Evolutionary conservation across 2,113 vertebrate species (phyloP).

Genomic region (Spermophilus dauricus): DNA sequence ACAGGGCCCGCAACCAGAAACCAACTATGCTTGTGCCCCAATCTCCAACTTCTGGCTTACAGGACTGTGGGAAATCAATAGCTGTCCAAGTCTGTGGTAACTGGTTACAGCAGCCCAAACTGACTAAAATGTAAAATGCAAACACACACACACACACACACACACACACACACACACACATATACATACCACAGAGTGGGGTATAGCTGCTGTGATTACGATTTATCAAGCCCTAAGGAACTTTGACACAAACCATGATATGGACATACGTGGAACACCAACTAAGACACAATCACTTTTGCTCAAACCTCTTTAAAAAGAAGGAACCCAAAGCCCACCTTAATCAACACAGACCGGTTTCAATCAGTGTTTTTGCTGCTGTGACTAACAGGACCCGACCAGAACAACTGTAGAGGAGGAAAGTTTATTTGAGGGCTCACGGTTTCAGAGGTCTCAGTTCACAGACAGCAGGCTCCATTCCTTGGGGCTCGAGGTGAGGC

Average conservation of each 20-base stretch:
- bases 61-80: background rate
- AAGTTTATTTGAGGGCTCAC: no score
- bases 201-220: background rate
- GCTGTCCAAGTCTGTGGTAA: background rate
- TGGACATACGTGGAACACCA: background rate
- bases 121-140: no score
- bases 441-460: no score
- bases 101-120: background rate
- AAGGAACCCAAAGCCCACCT: background rate
- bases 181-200: background rate
- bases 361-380: no score
- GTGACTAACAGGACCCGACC: no score
- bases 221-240: background rate
- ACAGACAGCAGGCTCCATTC: no score
- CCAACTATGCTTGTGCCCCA: background rate
- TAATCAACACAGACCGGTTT: background rate
- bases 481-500: no score
- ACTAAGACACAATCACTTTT: background rate
- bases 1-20: background rate
- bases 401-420: no score
- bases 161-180: no score
- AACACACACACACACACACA: background rate
- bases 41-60: background rate
- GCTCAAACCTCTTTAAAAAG: background rate
- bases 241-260: background rate